phyloP scores from a whole-genome alignment of 2,888 invertebrate genomes.

The Ceraclea dissimilis region DNA sequence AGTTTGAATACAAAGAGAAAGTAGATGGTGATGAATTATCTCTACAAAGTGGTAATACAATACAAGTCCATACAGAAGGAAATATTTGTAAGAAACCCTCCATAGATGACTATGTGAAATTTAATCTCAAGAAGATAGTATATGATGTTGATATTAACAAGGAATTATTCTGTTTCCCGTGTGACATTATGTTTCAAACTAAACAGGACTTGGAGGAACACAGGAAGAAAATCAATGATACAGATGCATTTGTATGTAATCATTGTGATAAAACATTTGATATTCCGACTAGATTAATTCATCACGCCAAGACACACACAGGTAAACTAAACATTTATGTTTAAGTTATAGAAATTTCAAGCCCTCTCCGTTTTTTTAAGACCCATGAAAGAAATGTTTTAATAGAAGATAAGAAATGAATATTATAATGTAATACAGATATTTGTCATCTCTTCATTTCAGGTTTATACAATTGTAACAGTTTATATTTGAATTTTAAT shows the following conservation, averaged over 20 bases:
- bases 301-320: no score
- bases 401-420: no score
- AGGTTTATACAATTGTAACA: neutral
- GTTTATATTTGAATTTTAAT: neutral
- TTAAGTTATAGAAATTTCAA: no score
- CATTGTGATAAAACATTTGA: neutral
- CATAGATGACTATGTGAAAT: neutral
- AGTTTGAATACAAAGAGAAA: neutral
- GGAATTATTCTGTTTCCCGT: neutral
- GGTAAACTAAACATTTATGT: no score
- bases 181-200: neutral
- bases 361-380: no score
- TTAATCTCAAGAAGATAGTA: neutral
- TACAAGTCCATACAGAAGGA: no score
- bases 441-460: no score
- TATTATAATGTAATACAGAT: no score
- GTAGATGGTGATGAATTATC: neutral
- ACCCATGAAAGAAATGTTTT: no score
- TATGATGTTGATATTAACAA: neutral
- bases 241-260: neutral
- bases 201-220: neutral
- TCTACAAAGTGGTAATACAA: no score
- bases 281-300: neutral
- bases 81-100: no score
- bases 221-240: neutral